A percentile compares a stretch with the other conserved stretches of the same genome.
phyloP scores from a whole-genome alignment of 2,888 invertebrate genomes.

The Elaeidobius kamerunicus region DNA sequence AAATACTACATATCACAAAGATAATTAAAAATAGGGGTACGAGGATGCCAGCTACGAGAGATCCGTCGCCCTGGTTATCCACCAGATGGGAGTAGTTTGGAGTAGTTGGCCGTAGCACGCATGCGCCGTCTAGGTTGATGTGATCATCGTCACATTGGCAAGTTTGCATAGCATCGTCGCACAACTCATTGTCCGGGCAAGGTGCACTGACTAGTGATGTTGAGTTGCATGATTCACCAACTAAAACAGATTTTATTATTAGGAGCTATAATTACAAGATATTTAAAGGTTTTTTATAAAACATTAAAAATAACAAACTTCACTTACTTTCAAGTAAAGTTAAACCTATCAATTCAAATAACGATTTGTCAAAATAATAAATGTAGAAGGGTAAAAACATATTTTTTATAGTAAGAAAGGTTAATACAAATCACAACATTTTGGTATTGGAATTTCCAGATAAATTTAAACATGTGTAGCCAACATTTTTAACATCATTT shows the following conservation, averaged over 20 bases:
- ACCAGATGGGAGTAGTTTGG: conserved; percentile 41
- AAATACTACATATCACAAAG: conserved; percentile 46
- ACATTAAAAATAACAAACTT: too few species aligned
- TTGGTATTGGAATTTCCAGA: too few species aligned
- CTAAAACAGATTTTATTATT: conserved; percentile 31
- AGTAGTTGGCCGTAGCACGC: conserved; percentile 33
- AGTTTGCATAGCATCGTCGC: conserved; percentile 35
- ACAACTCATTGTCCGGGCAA: conserved; percentile 41
- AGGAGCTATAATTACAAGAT: too few species aligned
- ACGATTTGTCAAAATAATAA: too few species aligned
- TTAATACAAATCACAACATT: too few species aligned
- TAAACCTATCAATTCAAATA: too few species aligned
- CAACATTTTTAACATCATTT: too few species aligned
- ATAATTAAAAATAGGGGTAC: conserved; percentile 45
- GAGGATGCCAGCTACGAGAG: conserved; percentile 44
- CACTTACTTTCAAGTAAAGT: too few species aligned
- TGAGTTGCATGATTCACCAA: conserved; percentile 33
- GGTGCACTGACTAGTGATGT: conserved; percentile 30
- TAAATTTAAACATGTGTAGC: too few species aligned
- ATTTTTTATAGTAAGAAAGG: too few species aligned
- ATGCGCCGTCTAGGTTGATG: conserved; percentile 35
- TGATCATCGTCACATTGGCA: conserved; percentile 43
- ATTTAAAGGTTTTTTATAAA: too few species aligned
- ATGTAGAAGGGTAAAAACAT: too few species aligned
- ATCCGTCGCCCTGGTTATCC: conserved; percentile 40